Evolutionary conservation across 2,888 invertebrate genomes (phyloP).

Genomic region (Oxytorus armatus): DNA sequence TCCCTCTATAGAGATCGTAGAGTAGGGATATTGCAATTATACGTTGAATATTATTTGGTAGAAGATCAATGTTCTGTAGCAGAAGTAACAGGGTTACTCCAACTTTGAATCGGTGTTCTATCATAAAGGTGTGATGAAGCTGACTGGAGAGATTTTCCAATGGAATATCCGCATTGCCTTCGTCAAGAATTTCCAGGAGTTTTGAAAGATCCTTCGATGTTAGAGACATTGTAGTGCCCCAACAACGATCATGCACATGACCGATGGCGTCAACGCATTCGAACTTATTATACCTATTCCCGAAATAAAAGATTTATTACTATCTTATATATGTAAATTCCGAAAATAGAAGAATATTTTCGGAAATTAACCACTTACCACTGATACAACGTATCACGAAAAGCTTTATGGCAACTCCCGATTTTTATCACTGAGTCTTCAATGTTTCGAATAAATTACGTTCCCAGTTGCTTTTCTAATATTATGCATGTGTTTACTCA

Average conservation of each 20-base stretch:
- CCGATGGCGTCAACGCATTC: not conserved
- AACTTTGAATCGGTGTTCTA: conserved; percentile 92
- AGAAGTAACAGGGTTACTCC: conserved; percentile 88
- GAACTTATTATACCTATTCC: conserved; percentile 6
- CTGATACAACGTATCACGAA: not conserved
- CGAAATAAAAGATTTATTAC: not conserved
- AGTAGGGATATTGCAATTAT: conserved; percentile 89
- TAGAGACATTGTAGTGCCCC: conserved; percentile 74
- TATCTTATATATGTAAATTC: not conserved
- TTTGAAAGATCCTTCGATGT: conserved; percentile 77
- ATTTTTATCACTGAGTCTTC: not conserved
- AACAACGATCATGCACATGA: not conserved
- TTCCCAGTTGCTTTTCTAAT: conserved; percentile 21
- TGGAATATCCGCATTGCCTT: conserved; percentile 79
- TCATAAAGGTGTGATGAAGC: conserved; percentile 91
- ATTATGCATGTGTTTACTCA: not conserved
- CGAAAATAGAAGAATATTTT: not conserved
- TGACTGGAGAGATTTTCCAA: conserved; percentile 91
- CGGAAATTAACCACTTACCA: not conserved
- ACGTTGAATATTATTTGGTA: conserved; percentile 88
- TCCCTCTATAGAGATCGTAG: conserved; percentile 89
- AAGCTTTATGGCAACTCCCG: not conserved
- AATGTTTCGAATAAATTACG: not conserved
- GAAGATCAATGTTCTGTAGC: conserved; percentile 89
- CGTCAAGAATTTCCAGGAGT: conserved; percentile 80